Evolutionary conservation across 2,888 invertebrate genomes (phyloP).

Genomic region (Dinocampus coccinellae): DNA sequence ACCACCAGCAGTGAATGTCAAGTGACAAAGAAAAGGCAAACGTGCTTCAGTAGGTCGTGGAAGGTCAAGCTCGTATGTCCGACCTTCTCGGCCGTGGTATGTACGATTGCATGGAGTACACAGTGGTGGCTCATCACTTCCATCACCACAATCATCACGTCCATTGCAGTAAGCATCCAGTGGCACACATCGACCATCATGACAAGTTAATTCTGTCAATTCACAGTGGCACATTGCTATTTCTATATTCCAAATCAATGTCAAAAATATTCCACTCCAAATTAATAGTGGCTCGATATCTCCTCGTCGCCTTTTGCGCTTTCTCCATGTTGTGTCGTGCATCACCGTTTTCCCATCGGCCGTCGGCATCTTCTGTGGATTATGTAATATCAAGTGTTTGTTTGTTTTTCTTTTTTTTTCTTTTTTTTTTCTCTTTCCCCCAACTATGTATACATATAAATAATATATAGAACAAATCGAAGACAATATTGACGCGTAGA

Average conservation of each 20-base stretch:
- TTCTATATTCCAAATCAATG: not conserved
- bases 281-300: constrained; percentile 2
- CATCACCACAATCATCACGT: constrained; percentile 85
- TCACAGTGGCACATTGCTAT: constrained; percentile 73
- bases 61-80: constrained; percentile 77
- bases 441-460: constrained; percentile 5
- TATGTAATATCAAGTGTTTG: not conserved
- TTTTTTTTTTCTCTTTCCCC: too few species aligned
- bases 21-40: constrained; percentile 89
- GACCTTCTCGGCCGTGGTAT: constrained; percentile 89
- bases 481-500: constrained; percentile 5
- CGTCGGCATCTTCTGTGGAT: constrained; percentile 20
- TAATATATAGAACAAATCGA: constrained; percentile 1
- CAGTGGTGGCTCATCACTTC: constrained; percentile 85
- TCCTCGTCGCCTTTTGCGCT: constrained; percentile 24
- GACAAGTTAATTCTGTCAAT: constrained; percentile 83
- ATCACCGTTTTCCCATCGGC: constrained; percentile 13
- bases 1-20: constrained; percentile 93
- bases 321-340: constrained; percentile 14
- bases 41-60: constrained; percentile 80
- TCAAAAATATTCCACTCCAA: constrained; percentile 15
- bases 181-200: constrained; percentile 82
- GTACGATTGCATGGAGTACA: constrained; percentile 91
- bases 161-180: constrained; percentile 91
- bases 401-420: too few species aligned